Conservation (phyloP, 2,797 vertebrate genomes). For the Alfaro cultratus region DNA sequence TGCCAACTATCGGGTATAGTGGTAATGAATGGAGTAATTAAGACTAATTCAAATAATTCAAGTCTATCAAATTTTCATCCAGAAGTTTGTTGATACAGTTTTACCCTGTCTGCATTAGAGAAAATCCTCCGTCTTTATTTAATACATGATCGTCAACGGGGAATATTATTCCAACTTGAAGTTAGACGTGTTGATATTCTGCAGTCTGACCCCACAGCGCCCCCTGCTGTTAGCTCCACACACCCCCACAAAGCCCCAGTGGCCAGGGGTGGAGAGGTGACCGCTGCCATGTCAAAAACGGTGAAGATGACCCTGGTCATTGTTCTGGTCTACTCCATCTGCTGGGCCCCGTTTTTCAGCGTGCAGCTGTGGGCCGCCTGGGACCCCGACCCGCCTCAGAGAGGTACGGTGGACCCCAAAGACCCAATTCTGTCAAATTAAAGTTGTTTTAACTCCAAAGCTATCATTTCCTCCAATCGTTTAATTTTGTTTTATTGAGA, state of each 20-base stretch:
- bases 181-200: not conserved
- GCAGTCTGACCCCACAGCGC: constrained; percentile 58
- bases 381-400: constrained; percentile 86
- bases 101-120: not conserved
- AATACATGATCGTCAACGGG: not conserved
- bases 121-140: not conserved
- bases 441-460: not conserved
- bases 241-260: constrained; percentile 14
- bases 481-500: too few species aligned
- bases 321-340: constrained; percentile 88
- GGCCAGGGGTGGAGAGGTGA: constrained; percentile 42
- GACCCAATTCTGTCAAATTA: not conserved
- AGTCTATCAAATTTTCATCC: not conserved
- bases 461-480: not conserved
- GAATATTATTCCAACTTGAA: not conserved
- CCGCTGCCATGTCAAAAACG: constrained; percentile 87
- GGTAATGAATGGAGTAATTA: not conserved
- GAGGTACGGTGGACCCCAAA: not conserved
- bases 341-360: constrained; percentile 92
- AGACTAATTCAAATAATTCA: not conserved
- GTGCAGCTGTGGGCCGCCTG: constrained; percentile 93
- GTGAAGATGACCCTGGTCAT: constrained; percentile 93
- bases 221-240: constrained; percentile 48
- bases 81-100: not conserved
- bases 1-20: not conserved